Evolutionary conservation across 1,140 invertebrate species (phyloP).

Genomic region (Dolichoris vasculosae): DNA sequence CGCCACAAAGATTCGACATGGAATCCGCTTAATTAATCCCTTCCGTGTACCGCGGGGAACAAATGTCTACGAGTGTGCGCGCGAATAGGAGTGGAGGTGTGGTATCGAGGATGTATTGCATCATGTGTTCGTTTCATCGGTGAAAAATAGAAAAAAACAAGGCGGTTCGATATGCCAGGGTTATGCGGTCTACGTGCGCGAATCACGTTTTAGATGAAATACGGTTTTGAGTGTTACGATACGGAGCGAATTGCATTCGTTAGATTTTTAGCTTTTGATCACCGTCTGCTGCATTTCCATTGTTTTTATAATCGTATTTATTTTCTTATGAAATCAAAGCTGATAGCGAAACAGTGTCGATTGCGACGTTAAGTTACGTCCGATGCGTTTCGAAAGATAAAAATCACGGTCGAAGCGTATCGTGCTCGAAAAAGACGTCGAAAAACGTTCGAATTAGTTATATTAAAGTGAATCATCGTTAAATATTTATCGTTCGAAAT

Average conservation of each 20-base stretch:
- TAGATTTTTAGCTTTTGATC: too few species aligned
- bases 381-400: too few species aligned
- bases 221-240: not conserved
- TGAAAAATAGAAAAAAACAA: not conserved
- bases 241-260: not conserved
- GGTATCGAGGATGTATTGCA: not conserved
- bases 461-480: too few species aligned
- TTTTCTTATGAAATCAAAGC: too few species aligned
- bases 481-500: too few species aligned
- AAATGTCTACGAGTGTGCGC: not conserved
- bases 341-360: too few species aligned
- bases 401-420: too few species aligned
- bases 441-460: too few species aligned
- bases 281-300: too few species aligned
- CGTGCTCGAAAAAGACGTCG: too few species aligned
- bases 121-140: not conserved
- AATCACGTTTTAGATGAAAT: not conserved
- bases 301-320: too few species aligned
- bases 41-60: not conserved
- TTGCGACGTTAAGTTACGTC: too few species aligned
- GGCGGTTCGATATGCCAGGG: not conserved
- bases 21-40: slow-evolving; percentile 45
- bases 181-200: not conserved
- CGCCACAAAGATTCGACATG: slow-evolving; percentile 16
- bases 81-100: not conserved